Evolutionary conservation across 2,797 vertebrate species (phyloP), one percentile per base, ranked within the genome.

Genomic region (Luscinia luscinia): DNA sequence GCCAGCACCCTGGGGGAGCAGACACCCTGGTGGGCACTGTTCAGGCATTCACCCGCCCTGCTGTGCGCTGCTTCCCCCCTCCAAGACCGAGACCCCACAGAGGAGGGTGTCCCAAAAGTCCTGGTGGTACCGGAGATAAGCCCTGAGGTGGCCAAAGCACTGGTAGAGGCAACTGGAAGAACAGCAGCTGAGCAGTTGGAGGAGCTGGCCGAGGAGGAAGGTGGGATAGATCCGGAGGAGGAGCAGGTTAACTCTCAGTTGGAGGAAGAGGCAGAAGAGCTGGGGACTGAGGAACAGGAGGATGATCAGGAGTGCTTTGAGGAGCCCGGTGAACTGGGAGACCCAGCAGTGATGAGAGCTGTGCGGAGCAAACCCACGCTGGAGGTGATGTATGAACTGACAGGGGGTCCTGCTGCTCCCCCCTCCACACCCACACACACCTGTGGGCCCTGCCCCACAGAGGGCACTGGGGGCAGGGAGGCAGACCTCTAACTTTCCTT

Each of bases 301-400:
- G 84, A 94, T 32, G 73, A 95, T 16, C 68, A 81, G n/a, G 77
- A 90, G 27, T 81, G 52, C 22, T 81, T 36, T 0, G 90, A 96
- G 32, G 94, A 97, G 26, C 93, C 84, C 15, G 83, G 63, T 9
- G 76, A 95, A 9, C 51, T 97, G 36, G 84, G 96, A 70, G 99
- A 99, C 95, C 99, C 99, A 5, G 98, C 99, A 6, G 98, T 99
- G 94, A 98, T 99, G 95, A 98, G 96, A 88, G 98, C 97, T 1
- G 98, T 99, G 61, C 98, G 98, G 87, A 98, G 98, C 38, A 97
- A 98, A 21, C 98, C 97, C 22, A 98, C 98, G 1, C 73, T 98
- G 34, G 98, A 99, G 98, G 99, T 99, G 96, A 97, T 1, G 12
- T 4, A 6, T 26, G 81, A 76, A 61, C 2, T 1, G 43, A 38